Evolutionary conservation across 2,113 vertebrate genomes (phyloP).

Genomic region (Eurypyga helias): DNA sequence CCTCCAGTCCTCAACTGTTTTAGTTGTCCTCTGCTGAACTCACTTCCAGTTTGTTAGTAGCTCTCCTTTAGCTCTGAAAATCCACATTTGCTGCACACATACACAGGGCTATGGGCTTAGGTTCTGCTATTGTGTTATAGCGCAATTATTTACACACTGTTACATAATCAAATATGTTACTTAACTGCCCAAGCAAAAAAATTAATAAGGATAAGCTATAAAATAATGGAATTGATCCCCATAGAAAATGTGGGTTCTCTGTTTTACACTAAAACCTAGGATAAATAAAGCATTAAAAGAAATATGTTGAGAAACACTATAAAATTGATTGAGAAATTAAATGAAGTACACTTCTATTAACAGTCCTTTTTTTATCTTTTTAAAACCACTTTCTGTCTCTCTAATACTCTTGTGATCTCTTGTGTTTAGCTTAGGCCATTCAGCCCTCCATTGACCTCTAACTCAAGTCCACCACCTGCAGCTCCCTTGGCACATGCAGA

Average conservation of each 20-base stretch:
- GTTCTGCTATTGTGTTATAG: not conserved
- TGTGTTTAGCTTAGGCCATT: slow-evolving; percentile 87
- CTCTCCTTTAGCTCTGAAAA: not conserved
- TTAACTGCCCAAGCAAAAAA: not conserved
- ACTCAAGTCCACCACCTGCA: slow-evolving; percentile 84
- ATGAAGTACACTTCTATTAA: not conserved
- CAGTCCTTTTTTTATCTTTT: not conserved
- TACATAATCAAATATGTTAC: not conserved
- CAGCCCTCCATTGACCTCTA: slow-evolving; percentile 85
- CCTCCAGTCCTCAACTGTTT: not conserved
- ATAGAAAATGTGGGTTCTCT: not conserved
- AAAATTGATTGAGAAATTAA: not conserved
- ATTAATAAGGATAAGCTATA: not conserved
- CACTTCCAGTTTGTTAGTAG: not conserved
- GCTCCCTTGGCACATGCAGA: slow-evolving; percentile 89
- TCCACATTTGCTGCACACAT: not conserved
- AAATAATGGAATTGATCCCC: not conserved
- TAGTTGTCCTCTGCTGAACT: not conserved
- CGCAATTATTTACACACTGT: not conserved
- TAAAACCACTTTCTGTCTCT: not conserved
- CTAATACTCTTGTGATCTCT: slow-evolving; percentile 27
- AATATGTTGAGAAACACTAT: not conserved
- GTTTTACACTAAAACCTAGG: not conserved
- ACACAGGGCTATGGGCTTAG: not conserved
- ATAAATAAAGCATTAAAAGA: not conserved